Evolutionary conservation across 2,888 invertebrate genomes (phyloP).

Genomic region (Yponomeuta sedellus): DNA sequence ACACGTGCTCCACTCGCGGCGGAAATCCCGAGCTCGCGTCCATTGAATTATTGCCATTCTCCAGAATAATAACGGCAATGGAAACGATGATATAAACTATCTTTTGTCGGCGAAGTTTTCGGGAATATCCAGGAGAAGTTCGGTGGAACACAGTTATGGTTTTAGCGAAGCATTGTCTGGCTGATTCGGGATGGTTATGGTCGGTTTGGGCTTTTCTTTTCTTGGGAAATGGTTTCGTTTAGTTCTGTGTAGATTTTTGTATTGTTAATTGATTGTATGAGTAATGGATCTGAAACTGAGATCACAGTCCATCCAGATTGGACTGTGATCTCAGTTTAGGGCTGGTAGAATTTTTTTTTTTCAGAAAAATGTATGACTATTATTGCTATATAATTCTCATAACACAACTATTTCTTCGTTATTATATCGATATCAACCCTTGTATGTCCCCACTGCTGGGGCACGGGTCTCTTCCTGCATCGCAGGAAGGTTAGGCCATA

Average conservation of each 20-base stretch:
- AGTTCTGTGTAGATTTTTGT: neutral
- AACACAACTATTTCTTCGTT: too few relatives aligned
- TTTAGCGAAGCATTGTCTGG: conserved; percentile 10
- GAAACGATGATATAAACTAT: conserved; percentile 29
- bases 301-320: too few relatives aligned
- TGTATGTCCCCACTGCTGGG: too few relatives aligned
- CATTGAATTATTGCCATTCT: conserved; percentile 66
- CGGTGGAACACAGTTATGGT: conserved; percentile 10
- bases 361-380: too few relatives aligned
- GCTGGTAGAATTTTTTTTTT: too few relatives aligned
- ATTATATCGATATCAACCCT: too few relatives aligned
- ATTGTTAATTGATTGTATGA: neutral
- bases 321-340: neutral
- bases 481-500: too few relatives aligned
- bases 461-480: too few relatives aligned
- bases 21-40: conserved; percentile 62
- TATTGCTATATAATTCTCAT: too few relatives aligned
- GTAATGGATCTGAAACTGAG: too few relatives aligned
- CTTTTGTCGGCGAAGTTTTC: conserved; percentile 10
- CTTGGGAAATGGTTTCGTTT: neutral
- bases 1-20: conserved; percentile 70
- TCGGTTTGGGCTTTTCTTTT: neutral
- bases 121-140: neutral
- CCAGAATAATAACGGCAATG: conserved; percentile 31
- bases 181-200: neutral